Percentiles rank a stretch among this genome's conserved stretches.
These are phyloP conservation scores for Gnathonemus echidnorhynchus DNA, from an alignment of 2,113 vertebrate genomes.

Conservation along the genomic window DNA sequence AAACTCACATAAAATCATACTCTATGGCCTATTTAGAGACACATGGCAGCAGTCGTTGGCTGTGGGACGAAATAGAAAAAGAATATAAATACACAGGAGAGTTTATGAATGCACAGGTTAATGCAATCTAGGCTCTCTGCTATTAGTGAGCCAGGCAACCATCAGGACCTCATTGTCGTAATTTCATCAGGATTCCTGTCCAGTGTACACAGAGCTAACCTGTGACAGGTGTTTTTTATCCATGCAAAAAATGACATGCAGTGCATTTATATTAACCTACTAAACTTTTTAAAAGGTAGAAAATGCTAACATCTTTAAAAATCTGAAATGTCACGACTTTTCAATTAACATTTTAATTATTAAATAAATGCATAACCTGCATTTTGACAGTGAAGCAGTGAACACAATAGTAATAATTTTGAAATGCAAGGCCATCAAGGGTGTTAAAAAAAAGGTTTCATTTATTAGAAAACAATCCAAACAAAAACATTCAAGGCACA, in stretches of 20 bases:
- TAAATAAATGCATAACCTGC: background rate
- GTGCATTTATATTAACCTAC: background rate
- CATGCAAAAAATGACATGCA: background rate
- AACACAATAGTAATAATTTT: background rate
- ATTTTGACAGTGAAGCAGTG: background rate
- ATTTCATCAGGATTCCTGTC: background rate
- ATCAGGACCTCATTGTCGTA: background rate
- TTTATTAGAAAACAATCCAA: background rate
- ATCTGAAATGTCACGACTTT: background rate
- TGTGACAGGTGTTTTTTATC: background rate
- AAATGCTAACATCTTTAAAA: background rate
- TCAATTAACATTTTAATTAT: background rate
- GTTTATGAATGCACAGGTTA: background rate
- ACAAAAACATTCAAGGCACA: background rate
- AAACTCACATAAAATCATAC: background rate
- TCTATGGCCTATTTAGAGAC: background rate
- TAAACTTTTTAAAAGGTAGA: background rate
- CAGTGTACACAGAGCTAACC: background rate
- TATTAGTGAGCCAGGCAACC: background rate
- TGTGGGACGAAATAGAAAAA: background rate
- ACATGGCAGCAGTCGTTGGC: background rate
- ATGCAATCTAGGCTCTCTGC: background rate
- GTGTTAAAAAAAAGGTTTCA: background rate
- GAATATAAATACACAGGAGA: background rate
- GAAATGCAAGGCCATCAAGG: background rate